Percentiles rank a stretch among this genome's conserved stretches.
These are phyloP conservation scores for Berghia stephanieae DNA, from an alignment of 1,140 invertebrate species.

Conservation along the genomic window DNA sequence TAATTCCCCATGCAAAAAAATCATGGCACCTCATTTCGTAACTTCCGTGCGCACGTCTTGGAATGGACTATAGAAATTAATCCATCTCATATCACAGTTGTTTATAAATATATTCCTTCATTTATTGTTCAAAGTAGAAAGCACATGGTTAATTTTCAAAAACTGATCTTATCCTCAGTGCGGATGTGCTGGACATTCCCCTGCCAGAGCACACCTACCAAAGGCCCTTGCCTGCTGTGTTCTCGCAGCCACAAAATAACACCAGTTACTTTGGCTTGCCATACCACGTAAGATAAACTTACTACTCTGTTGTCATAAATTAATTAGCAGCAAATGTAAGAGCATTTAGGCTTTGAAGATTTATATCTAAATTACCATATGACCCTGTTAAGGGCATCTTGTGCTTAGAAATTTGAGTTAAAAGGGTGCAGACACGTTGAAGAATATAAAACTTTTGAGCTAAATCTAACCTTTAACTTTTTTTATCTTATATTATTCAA, in stretches of 20 bases:
- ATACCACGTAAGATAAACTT: constrained; percentile 72
- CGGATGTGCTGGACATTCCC: constrained; percentile 39
- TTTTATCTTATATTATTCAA: no score
- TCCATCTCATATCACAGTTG: not conserved
- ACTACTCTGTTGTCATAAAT: constrained; percentile 75
- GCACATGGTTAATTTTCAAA: not conserved
- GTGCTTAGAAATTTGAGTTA: not conserved
- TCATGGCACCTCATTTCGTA: not conserved
- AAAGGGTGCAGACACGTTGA: not conserved
- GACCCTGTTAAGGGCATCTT: not conserved
- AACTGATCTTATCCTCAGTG: constrained; percentile 23
- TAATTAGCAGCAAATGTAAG: constrained; percentile 72
- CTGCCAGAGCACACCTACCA: constrained; percentile 40
- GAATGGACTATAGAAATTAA: not conserved
- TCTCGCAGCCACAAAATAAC: constrained; percentile 44
- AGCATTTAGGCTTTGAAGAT: constrained; percentile 50
- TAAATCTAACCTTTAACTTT: no score
- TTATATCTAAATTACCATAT: not conserved
- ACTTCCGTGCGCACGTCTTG: not conserved
- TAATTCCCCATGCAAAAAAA: not conserved
- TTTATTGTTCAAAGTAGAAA: not conserved
- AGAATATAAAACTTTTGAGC: not conserved
- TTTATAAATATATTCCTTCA: not conserved
- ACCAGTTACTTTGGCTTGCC: constrained; percentile 70
- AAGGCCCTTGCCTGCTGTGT: constrained; percentile 34